A percentile compares a stretch with the other conserved stretches of the same genome.
These are phyloP conservation scores for Epinephelus coioides DNA, from an alignment of 2,797 vertebrate genomes.

Conservation along the genomic window DNA sequence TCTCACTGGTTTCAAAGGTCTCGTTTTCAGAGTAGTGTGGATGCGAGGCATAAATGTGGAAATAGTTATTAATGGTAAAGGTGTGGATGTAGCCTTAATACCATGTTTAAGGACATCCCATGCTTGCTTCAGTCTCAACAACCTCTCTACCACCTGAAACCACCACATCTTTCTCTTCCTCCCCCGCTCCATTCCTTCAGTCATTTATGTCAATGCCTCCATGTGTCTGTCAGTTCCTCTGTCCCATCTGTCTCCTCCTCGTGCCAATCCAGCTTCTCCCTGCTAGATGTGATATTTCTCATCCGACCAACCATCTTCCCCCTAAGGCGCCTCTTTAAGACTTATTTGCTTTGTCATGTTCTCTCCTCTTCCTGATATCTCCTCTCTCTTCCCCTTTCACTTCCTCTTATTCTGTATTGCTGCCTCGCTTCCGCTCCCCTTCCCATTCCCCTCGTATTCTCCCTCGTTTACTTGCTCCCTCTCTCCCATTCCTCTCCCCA, in stretches of 20 bases:
- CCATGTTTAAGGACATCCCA: neutral
- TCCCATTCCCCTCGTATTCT: slow-evolving; percentile 1
- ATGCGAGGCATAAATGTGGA: too few species aligned
- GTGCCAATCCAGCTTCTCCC: slow-evolving; percentile 40
- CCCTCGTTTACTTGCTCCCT: neutral
- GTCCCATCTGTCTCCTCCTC: slow-evolving; percentile 49
- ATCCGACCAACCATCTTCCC: slow-evolving; percentile 18
- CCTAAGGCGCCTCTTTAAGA: slow-evolving; percentile 34
- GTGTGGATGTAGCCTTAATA: neutral
- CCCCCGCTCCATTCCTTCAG: slow-evolving; percentile 29
- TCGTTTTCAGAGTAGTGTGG: too few species aligned
- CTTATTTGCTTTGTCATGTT: slow-evolving; percentile 52
- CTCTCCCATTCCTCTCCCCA: neutral
- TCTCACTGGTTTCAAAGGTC: too few species aligned
- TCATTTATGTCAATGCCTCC: slow-evolving; percentile 43
- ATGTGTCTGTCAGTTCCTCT: slow-evolving; percentile 46
- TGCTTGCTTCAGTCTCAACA: neutral
- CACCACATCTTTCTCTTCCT: neutral
- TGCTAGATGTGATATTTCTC: slow-evolving; percentile 36
- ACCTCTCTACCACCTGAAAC: slow-evolving; percentile 8
- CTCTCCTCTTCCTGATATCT: neutral
- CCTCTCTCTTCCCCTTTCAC: neutral
- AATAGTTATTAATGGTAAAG: too few species aligned
- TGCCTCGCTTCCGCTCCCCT: slow-evolving; percentile 5
- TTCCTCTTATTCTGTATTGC: neutral